phyloP scores from a whole-genome alignment of 64 coral and sea anemone species.

The Pachyseris speciosa region DNA sequence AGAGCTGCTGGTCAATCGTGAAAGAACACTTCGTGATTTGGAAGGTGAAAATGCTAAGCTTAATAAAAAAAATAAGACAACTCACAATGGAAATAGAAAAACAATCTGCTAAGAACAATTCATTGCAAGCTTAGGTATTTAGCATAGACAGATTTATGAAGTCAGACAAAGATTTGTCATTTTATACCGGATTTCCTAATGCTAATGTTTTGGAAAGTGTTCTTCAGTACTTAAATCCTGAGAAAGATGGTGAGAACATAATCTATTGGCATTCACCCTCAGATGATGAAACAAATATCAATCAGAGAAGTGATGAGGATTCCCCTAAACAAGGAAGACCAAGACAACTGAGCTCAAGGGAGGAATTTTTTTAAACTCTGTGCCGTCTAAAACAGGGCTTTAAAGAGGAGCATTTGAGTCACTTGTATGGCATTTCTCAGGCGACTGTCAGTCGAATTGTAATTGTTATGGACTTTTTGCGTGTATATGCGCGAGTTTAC shows the following conservation, averaged over 20 bases:
- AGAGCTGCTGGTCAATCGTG: background rate
- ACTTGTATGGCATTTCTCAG: no score
- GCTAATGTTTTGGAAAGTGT: constrained; percentile 38
- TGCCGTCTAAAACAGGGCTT: constrained; percentile 33
- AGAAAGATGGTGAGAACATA: constrained; percentile 65
- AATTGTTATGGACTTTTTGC: no score
- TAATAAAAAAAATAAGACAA: constrained; percentile 3
- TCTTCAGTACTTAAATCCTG: constrained; percentile 68
- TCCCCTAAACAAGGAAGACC: constrained; percentile 22
- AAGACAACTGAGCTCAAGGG: constrained; percentile 25
- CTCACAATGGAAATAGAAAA: constrained; percentile 17
- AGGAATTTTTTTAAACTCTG: constrained; percentile 41
- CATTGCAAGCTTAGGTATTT: constrained; percentile 44
- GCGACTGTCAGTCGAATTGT: no score
- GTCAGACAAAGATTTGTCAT: constrained; percentile 65
- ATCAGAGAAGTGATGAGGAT: background rate
- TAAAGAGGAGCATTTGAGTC: constrained; percentile 34
- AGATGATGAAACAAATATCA: background rate
- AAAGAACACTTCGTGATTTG: constrained; percentile 5
- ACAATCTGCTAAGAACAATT: constrained; percentile 10
- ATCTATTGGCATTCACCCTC: constrained; percentile 70
- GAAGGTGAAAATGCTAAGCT: constrained; percentile 15
- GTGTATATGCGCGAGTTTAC: no score
- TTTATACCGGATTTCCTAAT: constrained; percentile 76
- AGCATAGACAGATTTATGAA: constrained; percentile 39